Evolutionary conservation across 1,140 invertebrate genomes (phyloP).

Genomic region (Drosophila littoralis): DNA sequence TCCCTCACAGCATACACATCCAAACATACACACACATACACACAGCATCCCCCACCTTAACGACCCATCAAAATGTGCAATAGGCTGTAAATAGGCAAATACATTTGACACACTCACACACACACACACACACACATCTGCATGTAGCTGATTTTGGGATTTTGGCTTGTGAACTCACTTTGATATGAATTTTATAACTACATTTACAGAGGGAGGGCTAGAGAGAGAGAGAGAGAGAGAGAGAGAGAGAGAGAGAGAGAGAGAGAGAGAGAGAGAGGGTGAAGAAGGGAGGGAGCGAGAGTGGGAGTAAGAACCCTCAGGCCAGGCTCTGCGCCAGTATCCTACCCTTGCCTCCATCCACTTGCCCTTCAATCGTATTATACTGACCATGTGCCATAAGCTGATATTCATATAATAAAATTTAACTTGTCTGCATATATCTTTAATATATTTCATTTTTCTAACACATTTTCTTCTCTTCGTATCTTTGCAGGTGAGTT

Average conservation of each 20-base stretch:
- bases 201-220: conserved; percentile 19
- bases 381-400: conserved; percentile 34
- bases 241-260: neutral
- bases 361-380: neutral
- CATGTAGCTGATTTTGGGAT: conserved; percentile 46
- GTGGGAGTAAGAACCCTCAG: neutral
- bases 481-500: conserved; percentile 70
- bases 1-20: neutral
- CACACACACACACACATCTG: conserved; percentile 7
- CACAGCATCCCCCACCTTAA: neutral
- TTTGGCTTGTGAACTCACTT: conserved; percentile 52
- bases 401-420: conserved; percentile 54
- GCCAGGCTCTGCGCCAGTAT: neutral
- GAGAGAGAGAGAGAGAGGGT: no score
- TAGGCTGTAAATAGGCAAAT: conserved; percentile 80
- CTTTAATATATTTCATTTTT: neutral
- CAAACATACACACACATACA: neutral
- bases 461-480: conserved; percentile 44
- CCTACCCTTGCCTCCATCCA: neutral
- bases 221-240: neutral
- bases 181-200: conserved; percentile 58
- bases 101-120: conserved; percentile 52
- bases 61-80: conserved; percentile 69
- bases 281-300: neutral
- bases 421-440: conserved; percentile 49